phyloP scores from a whole-genome alignment of 1,140 invertebrate genomes.

The Matsumurasca onukii region DNA sequence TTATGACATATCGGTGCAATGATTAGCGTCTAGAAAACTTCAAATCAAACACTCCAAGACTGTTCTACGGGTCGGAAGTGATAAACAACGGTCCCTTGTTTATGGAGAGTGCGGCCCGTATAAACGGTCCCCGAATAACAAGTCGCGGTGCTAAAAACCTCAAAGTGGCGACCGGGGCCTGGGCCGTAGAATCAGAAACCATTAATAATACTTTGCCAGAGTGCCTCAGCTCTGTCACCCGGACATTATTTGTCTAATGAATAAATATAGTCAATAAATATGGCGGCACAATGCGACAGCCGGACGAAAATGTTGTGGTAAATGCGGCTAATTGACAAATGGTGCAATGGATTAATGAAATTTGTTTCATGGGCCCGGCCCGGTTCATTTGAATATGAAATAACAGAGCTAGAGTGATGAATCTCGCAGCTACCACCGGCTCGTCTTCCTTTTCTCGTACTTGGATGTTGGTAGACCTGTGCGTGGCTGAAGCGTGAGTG shows the following conservation, averaged over 20 bases:
- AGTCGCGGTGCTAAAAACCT: neutral
- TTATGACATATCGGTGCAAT: too few relatives aligned
- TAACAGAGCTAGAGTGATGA: neutral
- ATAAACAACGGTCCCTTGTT: too few relatives aligned
- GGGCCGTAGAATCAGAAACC: constrained; percentile 14
- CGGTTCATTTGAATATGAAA: constrained; percentile 20
- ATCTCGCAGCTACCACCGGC: neutral
- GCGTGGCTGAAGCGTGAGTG: too few relatives aligned
- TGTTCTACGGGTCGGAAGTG: too few relatives aligned
- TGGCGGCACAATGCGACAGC: constrained; percentile 11
- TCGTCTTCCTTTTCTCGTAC: neutral
- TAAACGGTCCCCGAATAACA: too few relatives aligned
- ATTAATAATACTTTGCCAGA: constrained; percentile 7
- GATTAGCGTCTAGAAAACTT: too few relatives aligned
- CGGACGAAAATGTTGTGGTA: constrained; percentile 3
- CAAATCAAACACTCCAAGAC: too few relatives aligned
- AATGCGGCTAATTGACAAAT: constrained; percentile 18
- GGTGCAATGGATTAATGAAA: constrained; percentile 20
- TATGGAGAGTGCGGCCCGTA: too few relatives aligned
- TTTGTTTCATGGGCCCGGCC: neutral
- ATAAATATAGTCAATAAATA: constrained; percentile 21
- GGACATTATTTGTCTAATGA: constrained; percentile 20
- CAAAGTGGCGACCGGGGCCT: neutral
- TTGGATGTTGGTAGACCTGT: too few relatives aligned
- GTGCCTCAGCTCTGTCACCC: neutral